Base-by-base conservation (phyloP, 2,888 invertebrate genomes). In the Agriotes lineatus region DNA sequence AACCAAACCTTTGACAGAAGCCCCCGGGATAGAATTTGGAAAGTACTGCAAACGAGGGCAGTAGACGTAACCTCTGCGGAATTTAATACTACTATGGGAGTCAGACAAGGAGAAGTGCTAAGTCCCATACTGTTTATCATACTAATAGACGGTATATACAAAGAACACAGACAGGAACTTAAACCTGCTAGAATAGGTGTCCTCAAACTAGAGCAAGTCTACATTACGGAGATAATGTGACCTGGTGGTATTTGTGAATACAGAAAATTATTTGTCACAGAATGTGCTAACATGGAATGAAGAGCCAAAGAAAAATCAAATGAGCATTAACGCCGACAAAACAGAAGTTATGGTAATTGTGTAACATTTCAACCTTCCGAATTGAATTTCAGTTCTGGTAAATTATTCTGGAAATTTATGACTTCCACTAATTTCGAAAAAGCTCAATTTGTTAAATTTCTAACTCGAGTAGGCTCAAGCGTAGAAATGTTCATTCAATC, bases 191-290 rank as follows among this genome's bases (percentile, higher is more conserved):
- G 44, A 44, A 18, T 44, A 18, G 44, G 19, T 9, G 44, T 44
- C 42, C 42, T 16, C 42, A 42, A 42, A 16, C 42, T 42, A 42
- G 42, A 42, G 16, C 42, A 42, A 42, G 42, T 42, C 14, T 42
- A 42, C 9, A 6, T 42, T 37, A 37, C 10, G 5, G 10, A 39
- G 14, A 1, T 12, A 45, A 45, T 20, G 14, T 12, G 39, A 39
- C 14, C 12, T 39, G 12, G 39, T 39, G 39, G 14, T 44, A 44
- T 18, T 44, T 44, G 18, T 9, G 18, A 44, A 44, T 44, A 44
- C 44, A 18, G 44, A 44, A 18, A 44, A 10, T 1, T 5, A 18
- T 7, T n/a, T 44, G 19, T 19, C 18, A 18, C 4, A 44, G 5
- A 44, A 35, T 7, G 25, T 25, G 25, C 7, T 25, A 25, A 25